Percentiles rank a stretch among this genome's conserved stretches.
Evolutionary conservation across 2,113 vertebrate genomes (phyloP).

Genomic region (Lates calcarifer): DNA sequence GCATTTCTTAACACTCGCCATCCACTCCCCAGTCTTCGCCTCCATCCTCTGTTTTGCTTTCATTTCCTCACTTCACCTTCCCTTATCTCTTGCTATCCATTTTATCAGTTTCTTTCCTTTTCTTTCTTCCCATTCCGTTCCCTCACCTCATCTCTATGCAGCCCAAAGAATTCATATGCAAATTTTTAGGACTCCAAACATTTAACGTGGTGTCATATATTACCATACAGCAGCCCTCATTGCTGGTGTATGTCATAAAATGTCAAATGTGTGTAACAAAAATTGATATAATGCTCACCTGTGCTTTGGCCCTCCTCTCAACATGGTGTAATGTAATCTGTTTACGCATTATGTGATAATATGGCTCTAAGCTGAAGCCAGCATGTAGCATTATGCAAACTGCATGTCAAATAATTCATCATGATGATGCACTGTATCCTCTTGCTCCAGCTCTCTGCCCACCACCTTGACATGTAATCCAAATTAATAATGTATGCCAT

Average conservation of each 20-base stretch:
- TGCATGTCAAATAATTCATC: slow-evolving; percentile 65
- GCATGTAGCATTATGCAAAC: slow-evolving; percentile 64
- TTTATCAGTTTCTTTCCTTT: background rate
- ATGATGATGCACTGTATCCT: slow-evolving; percentile 49
- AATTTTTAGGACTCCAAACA: slow-evolving; percentile 23
- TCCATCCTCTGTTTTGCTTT: slow-evolving; percentile 16
- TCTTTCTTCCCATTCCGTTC: slow-evolving; percentile 4
- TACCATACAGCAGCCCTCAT: slow-evolving; percentile 12
- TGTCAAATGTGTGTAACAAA: slow-evolving; percentile 61
- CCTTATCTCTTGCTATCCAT: background rate
- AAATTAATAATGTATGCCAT: slow-evolving; percentile 58
- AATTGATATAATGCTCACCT: slow-evolving; percentile 52
- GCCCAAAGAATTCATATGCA: slow-evolving; percentile 15
- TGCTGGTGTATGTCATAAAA: slow-evolving; percentile 29
- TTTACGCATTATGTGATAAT: slow-evolving; percentile 66
- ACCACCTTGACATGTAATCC: slow-evolving; percentile 29
- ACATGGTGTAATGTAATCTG: slow-evolving; percentile 56
- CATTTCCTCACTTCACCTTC: background rate
- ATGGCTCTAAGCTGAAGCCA: slow-evolving; percentile 57
- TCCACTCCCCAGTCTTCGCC: slow-evolving; percentile 15
- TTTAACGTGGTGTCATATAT: slow-evolving; percentile 40
- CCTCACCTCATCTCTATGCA: slow-evolving; percentile 53
- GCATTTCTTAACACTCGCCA: slow-evolving; percentile 48
- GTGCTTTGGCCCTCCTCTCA: slow-evolving; percentile 37
- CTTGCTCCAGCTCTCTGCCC: slow-evolving; percentile 36